Evolutionary conservation across 2,797 vertebrate genomes (phyloP).

Genomic region (Tokudaia tokunoshimensis): DNA sequence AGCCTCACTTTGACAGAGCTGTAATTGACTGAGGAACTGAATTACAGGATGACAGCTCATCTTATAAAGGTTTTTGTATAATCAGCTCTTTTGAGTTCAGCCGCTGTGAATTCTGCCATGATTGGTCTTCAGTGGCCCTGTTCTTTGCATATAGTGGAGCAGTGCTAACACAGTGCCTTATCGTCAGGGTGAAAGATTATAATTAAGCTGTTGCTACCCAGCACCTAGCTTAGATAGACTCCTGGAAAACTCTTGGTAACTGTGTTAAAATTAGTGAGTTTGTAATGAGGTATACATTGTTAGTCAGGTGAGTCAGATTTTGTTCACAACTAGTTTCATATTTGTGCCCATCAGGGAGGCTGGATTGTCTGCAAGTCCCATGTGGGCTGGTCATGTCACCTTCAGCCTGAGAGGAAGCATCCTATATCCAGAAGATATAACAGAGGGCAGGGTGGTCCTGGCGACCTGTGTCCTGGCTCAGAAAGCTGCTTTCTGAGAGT

Average conservation of each 20-base stretch:
- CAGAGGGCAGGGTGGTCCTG: neutral
- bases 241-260: neutral
- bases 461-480: neutral
- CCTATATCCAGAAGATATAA: neutral
- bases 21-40: neutral
- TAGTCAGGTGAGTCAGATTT: neutral
- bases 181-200: conserved; percentile 6
- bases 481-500: neutral
- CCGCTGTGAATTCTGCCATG: neutral
- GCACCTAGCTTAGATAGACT: neutral
- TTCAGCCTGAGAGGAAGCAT: neutral
- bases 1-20: neutral
- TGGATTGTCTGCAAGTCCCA: neutral
- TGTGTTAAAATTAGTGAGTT: neutral
- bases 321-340: conserved; percentile 22
- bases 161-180: conserved; percentile 1
- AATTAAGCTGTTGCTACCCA: conserved; percentile 20
- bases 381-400: neutral
- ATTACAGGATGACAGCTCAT: neutral
- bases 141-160: neutral
- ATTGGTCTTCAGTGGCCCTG: neutral
- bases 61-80: neutral
- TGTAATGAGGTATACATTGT: neutral
- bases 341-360: neutral
- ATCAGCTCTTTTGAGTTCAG: conserved; percentile 41